These are phyloP conservation scores for Ptiloglossa arizonensis DNA, from an alignment of 1,140 invertebrate genomes.

Conservation along the genomic window DNA sequence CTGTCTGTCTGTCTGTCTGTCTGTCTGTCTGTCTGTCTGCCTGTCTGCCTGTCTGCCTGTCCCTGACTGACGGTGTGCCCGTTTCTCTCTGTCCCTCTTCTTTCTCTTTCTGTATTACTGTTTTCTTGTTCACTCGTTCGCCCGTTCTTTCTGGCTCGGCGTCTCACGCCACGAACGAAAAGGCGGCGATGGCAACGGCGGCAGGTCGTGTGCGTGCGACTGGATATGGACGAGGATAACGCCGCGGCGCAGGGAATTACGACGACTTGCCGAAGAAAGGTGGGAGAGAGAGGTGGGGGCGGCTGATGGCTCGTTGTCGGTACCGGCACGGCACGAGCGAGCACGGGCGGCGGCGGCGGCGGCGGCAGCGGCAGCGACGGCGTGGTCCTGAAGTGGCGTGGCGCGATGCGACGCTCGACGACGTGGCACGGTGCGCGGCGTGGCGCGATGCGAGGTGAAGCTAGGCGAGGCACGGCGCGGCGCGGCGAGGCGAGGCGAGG, in stretches of 20 bases:
- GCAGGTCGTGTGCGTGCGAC: conserved; percentile 51
- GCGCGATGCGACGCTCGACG: not conserved
- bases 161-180: conserved; percentile 50
- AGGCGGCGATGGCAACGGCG: conserved; percentile 50
- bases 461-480: conserved; percentile 49
- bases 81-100: not conserved
- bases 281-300: not conserved
- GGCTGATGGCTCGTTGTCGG: conserved; percentile 46
- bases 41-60: not conserved
- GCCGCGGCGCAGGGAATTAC: conserved; percentile 57
- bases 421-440: conserved; percentile 29
- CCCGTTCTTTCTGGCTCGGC: not conserved
- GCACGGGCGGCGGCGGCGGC: too few relatives aligned
- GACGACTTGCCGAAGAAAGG: conserved; percentile 45
- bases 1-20: conserved; percentile 11
- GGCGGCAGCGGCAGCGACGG: too few relatives aligned
- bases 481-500: too few relatives aligned
- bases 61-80: not conserved
- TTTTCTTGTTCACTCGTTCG: conserved; percentile 19
- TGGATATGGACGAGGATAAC: conserved; percentile 55
- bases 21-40: too few relatives aligned
- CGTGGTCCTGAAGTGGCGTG: conserved; percentile 5
- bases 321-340: conserved; percentile 30
- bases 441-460: conserved; percentile 69
- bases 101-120: conserved; percentile 21